These are phyloP conservation scores for Helogale parvula DNA, from an alignment of 2,113 vertebrate genomes.

Conservation along the genomic window DNA sequence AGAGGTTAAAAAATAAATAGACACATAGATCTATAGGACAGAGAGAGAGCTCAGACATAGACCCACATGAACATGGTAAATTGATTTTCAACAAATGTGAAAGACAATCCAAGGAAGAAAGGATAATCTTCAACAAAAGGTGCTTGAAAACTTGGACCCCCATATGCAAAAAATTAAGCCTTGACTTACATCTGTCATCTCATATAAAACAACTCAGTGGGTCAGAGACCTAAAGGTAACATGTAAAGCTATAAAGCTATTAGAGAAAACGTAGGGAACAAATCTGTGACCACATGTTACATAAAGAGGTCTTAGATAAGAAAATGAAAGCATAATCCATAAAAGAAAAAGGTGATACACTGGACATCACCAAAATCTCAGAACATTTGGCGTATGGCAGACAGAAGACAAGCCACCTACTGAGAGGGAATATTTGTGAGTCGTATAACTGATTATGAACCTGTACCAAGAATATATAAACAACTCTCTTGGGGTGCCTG, in stretches of 20 bases:
- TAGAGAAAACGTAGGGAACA: background rate
- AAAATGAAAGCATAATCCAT: background rate
- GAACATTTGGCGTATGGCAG: background rate
- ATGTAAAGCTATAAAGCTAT: background rate
- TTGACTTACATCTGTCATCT: background rate
- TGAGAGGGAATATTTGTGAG: background rate
- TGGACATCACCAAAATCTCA: background rate
- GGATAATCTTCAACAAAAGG: too few species aligned
- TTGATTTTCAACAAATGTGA: background rate
- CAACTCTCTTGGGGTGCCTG: background rate
- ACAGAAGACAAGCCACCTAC: background rate
- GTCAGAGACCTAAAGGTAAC: background rate
- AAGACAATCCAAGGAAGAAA: background rate
- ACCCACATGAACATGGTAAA: accelerated
- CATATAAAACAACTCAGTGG: background rate
- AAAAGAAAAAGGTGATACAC: background rate
- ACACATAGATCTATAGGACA: background rate
- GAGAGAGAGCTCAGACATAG: background rate
- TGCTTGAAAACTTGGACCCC: background rate
- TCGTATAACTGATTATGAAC: background rate
- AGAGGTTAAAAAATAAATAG: background rate
- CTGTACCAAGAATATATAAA: background rate
- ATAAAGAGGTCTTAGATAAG: background rate
- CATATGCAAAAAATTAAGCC: background rate
- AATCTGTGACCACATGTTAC: background rate